Base-by-base conservation (phyloP, 2,888 invertebrate genomes). In the Protonemura montana region DNA sequence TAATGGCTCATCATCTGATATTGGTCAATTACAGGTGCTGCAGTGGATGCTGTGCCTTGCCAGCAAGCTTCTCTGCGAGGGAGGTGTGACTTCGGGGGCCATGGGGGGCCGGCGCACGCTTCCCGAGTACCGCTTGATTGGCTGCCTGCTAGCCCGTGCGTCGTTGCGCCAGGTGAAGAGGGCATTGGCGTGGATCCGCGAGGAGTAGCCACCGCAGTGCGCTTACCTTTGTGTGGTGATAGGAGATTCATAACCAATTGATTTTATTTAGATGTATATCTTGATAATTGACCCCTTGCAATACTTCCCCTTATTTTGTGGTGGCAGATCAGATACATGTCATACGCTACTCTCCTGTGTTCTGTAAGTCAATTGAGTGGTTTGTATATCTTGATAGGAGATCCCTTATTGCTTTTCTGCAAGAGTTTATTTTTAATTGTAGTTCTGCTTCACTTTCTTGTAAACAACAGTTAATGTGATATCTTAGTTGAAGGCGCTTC, bases 11-110 rank as follows among this genome's bases (percentile, higher is more conserved):
- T 35, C 35, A 35, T 10, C 35, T 35, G 5, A 3, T 3, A 5
- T 3, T 30, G 35, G 88, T 88, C 88, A 89, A 87, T 89, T 89
- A 25, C 88, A 95, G 95, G 94, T 96, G 87, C 92, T 96, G 86
- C 95, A 96, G 89, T 96, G 96, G 96, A 92, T 96, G 42, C 91
- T 96, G 88, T 94, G 95, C 87, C 91, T 96, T 41, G 95, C 96
- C 0, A 95, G 95, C 10, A 96, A 96, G 92, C 93, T 96, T 25
- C 92, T 96, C 87, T 95, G 94, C 89, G 95, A 95, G 90, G 93
- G 94, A 59, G 41, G 28, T 29, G 42, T 81, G 27, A 6, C 5
- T 0, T 82, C 27, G 26, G 29, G 85, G 42, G 85, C 88, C 76
- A 85, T 88, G 29, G 88, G 89, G 78, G 93, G 94, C 42, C 92